phyloP scores from a whole-genome alignment of 2,888 invertebrate genomes.

The Ferdinandea cuprea region DNA sequence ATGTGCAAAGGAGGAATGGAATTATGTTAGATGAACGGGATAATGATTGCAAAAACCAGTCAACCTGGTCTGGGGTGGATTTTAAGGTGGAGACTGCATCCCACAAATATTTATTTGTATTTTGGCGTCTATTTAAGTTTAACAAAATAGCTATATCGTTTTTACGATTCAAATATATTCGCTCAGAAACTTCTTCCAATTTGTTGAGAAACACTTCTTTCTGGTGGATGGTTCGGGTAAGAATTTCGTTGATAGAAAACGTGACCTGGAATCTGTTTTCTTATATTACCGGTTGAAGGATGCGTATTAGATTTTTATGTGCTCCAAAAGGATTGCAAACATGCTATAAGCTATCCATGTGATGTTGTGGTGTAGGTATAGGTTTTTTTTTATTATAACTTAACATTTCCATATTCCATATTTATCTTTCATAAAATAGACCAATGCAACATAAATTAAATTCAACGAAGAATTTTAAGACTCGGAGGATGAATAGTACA shows the following conservation, averaged over 20 bases:
- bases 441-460: too few relatives aligned
- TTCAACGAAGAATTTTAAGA: too few relatives aligned
- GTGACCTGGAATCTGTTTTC: slow-evolving; percentile 40
- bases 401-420: too few relatives aligned
- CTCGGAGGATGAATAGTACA: too few relatives aligned
- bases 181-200: too few relatives aligned
- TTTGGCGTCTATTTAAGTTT: not conserved
- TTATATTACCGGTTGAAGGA: slow-evolving; percentile 20
- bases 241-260: slow-evolving; percentile 35
- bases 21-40: slow-evolving; percentile 38
- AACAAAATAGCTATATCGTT: not conserved
- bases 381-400: too few relatives aligned
- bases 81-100: too few relatives aligned
- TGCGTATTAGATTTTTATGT: slow-evolving; percentile 14
- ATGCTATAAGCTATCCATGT: not conserved
- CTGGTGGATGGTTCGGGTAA: not conserved
- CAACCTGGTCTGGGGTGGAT: too few relatives aligned
- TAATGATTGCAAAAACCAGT: slow-evolving; percentile 13
- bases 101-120: too few relatives aligned
- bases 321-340: slow-evolving; percentile 6
- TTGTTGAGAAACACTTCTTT: not conserved
- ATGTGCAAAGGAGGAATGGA: slow-evolving; percentile 42
- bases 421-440: too few relatives aligned
- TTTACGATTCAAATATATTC: not conserved
- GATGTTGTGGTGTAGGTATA: too few relatives aligned